phyloP scores from a whole-genome alignment of 2,797 vertebrate species.

The Paramormyrops hopkinsi region DNA sequence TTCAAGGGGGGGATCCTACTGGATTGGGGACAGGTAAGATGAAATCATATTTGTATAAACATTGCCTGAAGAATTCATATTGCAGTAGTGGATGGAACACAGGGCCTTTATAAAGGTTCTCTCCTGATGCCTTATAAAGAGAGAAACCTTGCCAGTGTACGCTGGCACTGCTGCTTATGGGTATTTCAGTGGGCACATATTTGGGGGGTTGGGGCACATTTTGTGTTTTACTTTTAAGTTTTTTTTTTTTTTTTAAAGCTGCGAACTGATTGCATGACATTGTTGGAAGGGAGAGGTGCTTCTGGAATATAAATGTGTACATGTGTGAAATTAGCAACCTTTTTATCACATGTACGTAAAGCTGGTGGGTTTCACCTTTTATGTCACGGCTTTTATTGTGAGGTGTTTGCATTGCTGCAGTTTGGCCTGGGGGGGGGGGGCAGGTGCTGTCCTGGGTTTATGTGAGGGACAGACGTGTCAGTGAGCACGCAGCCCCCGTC shows the following conservation, averaged over 20 bases:
- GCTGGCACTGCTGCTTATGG: neutral
- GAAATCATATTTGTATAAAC: neutral
- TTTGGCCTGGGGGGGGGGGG: neutral
- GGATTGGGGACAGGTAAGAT: constrained; percentile 86
- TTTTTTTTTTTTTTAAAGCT: neutral
- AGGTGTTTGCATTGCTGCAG: neutral
- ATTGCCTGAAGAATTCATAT: neutral
- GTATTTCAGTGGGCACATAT: neutral
- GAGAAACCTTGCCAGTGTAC: neutral
- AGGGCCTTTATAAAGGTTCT: neutral
- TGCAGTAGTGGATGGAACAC: neutral
- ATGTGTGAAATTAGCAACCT: neutral
- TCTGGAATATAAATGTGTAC: neutral
- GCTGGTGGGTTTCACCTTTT: neutral
- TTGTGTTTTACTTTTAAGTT: neutral
- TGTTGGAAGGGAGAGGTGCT: neutral
- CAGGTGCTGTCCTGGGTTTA: neutral
- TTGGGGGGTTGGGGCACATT: neutral
- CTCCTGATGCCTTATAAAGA: neutral
- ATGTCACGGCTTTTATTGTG: neutral
- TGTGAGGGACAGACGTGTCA: neutral
- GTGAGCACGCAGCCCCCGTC: neutral
- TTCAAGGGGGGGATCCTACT: constrained; percentile 94
- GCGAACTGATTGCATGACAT: neutral
- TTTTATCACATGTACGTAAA: neutral